Percentiles rank a stretch among this genome's conserved stretches.
Conservation (phyloP, 2,113 vertebrate genomes). For the Atlantisia rogersi region DNA sequence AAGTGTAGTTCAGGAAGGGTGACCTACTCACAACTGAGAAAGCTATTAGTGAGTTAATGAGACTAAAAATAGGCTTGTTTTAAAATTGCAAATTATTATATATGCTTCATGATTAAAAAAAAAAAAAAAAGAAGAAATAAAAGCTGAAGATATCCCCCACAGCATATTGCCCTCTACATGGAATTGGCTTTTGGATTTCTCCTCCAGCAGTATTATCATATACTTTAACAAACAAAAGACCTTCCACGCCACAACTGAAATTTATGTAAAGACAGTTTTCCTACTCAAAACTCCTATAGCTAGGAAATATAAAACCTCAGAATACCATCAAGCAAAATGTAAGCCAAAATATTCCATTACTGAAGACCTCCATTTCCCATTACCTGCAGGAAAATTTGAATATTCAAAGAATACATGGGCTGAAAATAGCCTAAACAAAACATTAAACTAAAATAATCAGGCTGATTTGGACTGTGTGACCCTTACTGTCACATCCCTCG, state of each 20-base stretch:
- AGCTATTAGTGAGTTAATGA: neutral
- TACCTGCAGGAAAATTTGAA: neutral
- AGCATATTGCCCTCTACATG: neutral
- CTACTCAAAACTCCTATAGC: neutral
- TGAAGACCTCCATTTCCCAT: neutral
- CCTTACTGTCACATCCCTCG: neutral
- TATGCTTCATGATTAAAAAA: neutral
- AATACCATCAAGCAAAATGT: neutral
- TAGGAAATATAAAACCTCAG: neutral
- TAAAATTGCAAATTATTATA: neutral
- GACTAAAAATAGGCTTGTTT: neutral
- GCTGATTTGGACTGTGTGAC: neutral
- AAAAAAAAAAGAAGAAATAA: neutral
- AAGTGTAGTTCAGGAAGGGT: neutral
- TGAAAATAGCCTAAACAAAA: neutral
- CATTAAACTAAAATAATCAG: neutral
- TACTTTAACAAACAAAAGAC: neutral
- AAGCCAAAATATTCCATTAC: neutral
- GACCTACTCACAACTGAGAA: neutral
- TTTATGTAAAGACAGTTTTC: neutral
- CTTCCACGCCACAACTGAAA: neutral
- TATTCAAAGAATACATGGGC: neutral
- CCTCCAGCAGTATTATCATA: neutral
- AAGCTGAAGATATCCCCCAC: neutral
- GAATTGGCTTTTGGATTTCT: neutral